These are phyloP conservation scores for Galeopsomyia nigrocyanea DNA, from an alignment of 2,888 invertebrate species.

Conservation along the genomic window DNA sequence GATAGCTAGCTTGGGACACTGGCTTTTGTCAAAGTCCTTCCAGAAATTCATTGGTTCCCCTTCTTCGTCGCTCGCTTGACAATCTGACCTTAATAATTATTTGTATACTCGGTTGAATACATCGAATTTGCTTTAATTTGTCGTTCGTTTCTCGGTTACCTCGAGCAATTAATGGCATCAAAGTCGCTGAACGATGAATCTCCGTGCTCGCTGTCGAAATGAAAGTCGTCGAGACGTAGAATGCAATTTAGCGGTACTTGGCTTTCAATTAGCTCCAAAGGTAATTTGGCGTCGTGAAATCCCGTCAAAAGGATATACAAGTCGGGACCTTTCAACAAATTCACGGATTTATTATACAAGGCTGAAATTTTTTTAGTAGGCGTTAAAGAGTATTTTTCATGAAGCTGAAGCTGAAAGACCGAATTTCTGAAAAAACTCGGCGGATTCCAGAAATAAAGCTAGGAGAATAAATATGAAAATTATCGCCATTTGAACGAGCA, in stretches of 20 bases:
- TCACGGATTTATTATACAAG: too few relatives aligned
- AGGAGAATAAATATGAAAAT: too few relatives aligned
- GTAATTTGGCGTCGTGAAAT: conserved; percentile 63
- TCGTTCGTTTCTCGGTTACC: too few relatives aligned
- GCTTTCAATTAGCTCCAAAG: conserved; percentile 53
- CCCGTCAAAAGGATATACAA: conserved; percentile 72
- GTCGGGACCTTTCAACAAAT: conserved; percentile 67
- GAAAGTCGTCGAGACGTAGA: conserved; percentile 54
- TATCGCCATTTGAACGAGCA: too few relatives aligned
- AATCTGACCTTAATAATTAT: neutral
- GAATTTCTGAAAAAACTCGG: too few relatives aligned
- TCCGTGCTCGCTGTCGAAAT: conserved; percentile 22
- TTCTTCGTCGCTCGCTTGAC: neutral
- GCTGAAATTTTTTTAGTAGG: too few relatives aligned
- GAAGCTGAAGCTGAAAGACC: too few relatives aligned
- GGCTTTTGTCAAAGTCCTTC: conserved; percentile 45
- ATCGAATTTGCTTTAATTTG: neutral
- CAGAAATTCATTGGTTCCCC: conserved; percentile 53
- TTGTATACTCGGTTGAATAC: neutral
- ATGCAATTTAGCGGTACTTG: conserved; percentile 59
- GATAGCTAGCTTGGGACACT: neutral
- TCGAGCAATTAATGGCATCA: neutral
- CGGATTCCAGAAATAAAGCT: too few relatives aligned
- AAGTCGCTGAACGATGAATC: neutral
- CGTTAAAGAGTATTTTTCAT: too few relatives aligned